Evolutionary conservation across 2,797 vertebrate species (phyloP).

Genomic region (Myotis myotis): DNA sequence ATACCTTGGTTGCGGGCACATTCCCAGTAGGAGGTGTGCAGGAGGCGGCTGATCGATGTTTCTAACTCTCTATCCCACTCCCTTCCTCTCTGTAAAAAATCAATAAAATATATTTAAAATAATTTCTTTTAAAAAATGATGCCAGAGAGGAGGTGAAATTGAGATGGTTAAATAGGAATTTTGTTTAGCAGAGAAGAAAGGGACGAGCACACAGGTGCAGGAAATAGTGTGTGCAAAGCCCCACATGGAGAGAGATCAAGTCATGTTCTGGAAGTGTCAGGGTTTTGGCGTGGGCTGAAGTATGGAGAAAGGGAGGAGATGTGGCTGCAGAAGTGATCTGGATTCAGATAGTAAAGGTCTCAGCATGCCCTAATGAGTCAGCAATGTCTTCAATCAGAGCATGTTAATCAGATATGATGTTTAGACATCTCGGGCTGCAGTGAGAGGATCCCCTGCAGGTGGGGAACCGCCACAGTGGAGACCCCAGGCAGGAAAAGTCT

Average conservation of each 20-base stretch:
- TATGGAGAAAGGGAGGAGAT: background rate
- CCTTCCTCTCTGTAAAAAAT: too few relatives aligned
- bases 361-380: background rate
- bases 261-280: background rate
- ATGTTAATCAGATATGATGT: background rate
- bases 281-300: background rate
- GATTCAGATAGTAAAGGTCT: background rate
- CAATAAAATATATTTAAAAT: too few relatives aligned
- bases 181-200: background rate
- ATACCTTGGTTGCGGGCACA: too few relatives aligned
- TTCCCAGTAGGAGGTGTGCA: too few relatives aligned
- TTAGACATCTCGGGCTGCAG: background rate
- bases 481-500: background rate
- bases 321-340: background rate
- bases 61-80: too few relatives aligned
- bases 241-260: background rate
- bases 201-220: background rate
- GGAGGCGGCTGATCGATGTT: too few relatives aligned
- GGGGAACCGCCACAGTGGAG: background rate
- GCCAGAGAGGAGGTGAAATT: background rate
- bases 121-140: too few relatives aligned
- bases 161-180: background rate
- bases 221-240: background rate
- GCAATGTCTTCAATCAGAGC: background rate
- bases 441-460: background rate